Base-by-base conservation (phyloP, 2,797 vertebrate species). In the Pangasius djambal region DNA sequence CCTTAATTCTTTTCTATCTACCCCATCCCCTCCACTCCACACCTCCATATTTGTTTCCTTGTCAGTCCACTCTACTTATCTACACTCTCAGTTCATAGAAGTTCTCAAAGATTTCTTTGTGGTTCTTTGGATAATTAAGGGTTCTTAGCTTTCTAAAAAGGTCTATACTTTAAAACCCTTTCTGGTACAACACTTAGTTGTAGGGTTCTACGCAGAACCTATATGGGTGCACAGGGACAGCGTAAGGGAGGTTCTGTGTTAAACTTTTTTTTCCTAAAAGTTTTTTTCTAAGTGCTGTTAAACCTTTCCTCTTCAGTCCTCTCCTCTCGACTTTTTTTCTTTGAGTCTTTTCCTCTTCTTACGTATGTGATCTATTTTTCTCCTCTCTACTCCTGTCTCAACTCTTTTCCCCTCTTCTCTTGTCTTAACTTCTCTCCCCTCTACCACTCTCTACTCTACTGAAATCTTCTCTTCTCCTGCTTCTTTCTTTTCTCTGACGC, bases 41-140 rank as follows among this genome's bases (percentile, higher is more conserved):
- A 96, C 96, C 96, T 95, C 94, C 94, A 94, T 91, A 94, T 95
- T 83, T 8, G 3, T 65, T 37, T 44, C 25, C 59, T 44, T 63
- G 6, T n/a, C 50, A 4, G 31, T 59, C 48, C 44, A 13, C 13
- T 28, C 34, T 10, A 18, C 25, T 77, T 22, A 72, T 86, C 3
- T 37, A 59, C 40, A 3, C 15, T 75, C 16, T 74, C 55, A 25
- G 50, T 67, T 50, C 28, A 10, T 50, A 67, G 61, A 84, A 22
- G 34, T 69, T 9, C 31, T 50, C 4, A 31, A 52, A 69, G 44
- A 8, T 69, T 85, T 52, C 28, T 52, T 85, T 13, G 12, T 52
- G 83, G 16, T 70, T 67, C 9, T 18, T 31, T 67, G 44, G 8
- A 65, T 31, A 67, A 65, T 85, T 85, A 85, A 34, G 16, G 18